Percentiles rank a stretch among this genome's conserved stretches.
These are phyloP conservation scores for Cryptoblepharus egeriae DNA, from an alignment of 2,797 vertebrate genomes.

Conservation along the genomic window DNA sequence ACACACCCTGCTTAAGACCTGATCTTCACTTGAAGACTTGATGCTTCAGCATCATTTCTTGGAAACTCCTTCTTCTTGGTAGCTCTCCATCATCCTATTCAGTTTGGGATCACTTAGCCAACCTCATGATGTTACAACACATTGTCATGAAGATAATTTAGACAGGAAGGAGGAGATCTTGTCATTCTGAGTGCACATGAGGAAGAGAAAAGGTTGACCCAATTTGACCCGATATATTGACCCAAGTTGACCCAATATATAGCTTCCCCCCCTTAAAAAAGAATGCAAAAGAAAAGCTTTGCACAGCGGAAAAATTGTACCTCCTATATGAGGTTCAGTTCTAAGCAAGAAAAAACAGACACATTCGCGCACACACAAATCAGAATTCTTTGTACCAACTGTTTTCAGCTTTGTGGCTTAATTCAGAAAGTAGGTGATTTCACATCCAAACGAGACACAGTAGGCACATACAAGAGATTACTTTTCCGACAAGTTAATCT, in stretches of 20 bases:
- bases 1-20: not conserved
- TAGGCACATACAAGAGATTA: constrained; percentile 70
- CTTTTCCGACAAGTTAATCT: constrained; percentile 76
- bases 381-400: constrained; percentile 52
- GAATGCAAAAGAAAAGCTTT: not conserved
- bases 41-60: not conserved
- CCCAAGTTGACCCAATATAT: not conserved
- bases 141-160: not conserved
- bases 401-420: constrained; percentile 70
- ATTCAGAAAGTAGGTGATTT: constrained; percentile 73
- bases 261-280: not conserved
- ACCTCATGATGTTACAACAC: not conserved
- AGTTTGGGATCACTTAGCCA: not conserved
- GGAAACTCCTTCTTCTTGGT: not conserved
- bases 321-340: not conserved
- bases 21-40: too few species aligned
- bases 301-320: not conserved
- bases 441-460: constrained; percentile 69
- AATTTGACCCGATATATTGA: not conserved
- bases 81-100: not conserved
- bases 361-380: constrained; percentile 21
- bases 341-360: not conserved
- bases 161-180: not conserved
- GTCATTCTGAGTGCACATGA: not conserved
- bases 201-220: not conserved